Base-by-base conservation (phyloP, 2,888 invertebrate species). In the Ectemnius cavifrons region DNA sequence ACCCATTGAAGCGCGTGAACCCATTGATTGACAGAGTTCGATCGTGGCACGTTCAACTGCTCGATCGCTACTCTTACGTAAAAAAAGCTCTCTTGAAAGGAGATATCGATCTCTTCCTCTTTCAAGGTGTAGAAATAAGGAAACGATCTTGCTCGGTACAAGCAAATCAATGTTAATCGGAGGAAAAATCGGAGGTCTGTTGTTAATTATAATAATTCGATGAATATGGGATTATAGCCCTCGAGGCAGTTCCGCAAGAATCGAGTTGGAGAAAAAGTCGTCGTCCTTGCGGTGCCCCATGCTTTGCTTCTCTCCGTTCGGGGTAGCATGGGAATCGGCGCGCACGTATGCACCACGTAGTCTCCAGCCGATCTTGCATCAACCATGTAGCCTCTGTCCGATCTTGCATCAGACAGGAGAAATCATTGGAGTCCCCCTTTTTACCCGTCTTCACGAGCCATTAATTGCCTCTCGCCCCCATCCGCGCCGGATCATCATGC, bases 331-430 rank as follows among this genome's bases (percentile, higher is more conserved):
- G 20, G 14, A 11, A 16, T 63, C 63, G 67, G 47, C 37, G 59
- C 71, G 71, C 23, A 23, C 37, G 37, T 8, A 37, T 4, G 37
- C 37, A 37, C 37, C 37, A 77, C 57, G 82, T 60, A 81, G 77
- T 58, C 59, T 62, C 69, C 14, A 16, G 37, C 20, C 67, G 61
- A 66, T 77, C 74, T 80, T 81, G 81, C 81, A 58, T 81, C 81
- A 82, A 74, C 71, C 63, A 71, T 18, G 62, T 59, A 59, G 37
- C n/a, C 16, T 52, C 52, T 5, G n/a, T 16, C 6, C 52, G 52
- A 52, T 52, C 52, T 52, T 52, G 52, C 52, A 52, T 52, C 52
- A 52, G 52, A 52, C 52, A 13, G 16, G 52, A 27, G 27, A 56
- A 18, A 67, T 63, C 66, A 71, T 69, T 63, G 49, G 52, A 66